Evolutionary conservation across 2,888 invertebrate genomes (phyloP).

Genomic region (Calliopum simillimum): DNA sequence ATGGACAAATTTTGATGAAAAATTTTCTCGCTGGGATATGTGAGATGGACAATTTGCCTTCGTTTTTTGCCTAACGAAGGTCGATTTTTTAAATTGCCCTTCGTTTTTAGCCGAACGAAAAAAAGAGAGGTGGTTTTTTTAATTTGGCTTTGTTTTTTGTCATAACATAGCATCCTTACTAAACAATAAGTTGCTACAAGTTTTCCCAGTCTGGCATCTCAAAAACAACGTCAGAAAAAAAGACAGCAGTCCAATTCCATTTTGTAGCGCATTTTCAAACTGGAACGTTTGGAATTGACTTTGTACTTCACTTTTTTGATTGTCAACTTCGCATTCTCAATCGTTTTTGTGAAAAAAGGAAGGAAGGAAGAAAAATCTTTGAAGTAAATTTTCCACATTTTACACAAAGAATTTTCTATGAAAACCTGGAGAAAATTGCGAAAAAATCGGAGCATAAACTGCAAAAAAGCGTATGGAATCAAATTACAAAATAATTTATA

Average conservation of each 20-base stretch:
- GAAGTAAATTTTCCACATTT: constrained; percentile 3
- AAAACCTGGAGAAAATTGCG: not conserved
- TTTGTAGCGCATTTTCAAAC: not conserved
- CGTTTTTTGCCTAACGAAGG: too few relatives aligned
- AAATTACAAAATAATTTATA: not conserved
- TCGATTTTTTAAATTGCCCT: too few relatives aligned
- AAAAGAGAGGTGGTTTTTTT: too few relatives aligned
- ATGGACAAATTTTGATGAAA: too few relatives aligned
- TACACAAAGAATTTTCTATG: constrained; percentile 8
- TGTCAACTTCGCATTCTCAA: not conserved
- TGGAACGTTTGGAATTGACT: constrained; percentile 1
- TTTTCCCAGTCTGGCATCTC: too few relatives aligned
- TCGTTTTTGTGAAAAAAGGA: not conserved
- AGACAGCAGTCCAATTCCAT: not conserved
- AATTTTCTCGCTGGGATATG: too few relatives aligned
- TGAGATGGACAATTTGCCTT: too few relatives aligned
- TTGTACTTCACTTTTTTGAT: not conserved
- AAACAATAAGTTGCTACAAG: too few relatives aligned
- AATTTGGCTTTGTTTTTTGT: too few relatives aligned
- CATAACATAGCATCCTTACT: too few relatives aligned
- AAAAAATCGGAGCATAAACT: not conserved
- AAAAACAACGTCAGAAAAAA: too few relatives aligned
- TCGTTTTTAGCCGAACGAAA: too few relatives aligned
- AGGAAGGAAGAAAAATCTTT: not conserved
- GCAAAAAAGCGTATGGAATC: not conserved